Percentiles rank a stretch among this genome's conserved stretches.
These are phyloP conservation scores for Ciona savignyi DNA, from an alignment of 23 tunicate genomes.

Conservation along the genomic window DNA sequence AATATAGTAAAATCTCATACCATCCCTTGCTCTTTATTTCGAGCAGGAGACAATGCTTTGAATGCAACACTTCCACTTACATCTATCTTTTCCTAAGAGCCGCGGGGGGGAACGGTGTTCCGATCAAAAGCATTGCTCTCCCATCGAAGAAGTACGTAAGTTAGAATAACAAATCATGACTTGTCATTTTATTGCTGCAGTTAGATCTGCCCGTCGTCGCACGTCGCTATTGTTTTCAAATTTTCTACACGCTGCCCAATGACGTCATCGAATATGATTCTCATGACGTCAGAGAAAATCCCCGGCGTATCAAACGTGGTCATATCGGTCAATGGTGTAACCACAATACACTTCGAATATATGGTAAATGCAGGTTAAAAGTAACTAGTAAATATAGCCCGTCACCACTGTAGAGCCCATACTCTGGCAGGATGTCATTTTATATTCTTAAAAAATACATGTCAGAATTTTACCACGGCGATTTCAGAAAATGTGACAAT, in stretches of 20 bases:
- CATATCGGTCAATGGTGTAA: too few species aligned
- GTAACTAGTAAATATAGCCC: too few species aligned
- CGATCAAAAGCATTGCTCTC: background rate
- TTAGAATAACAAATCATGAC: background rate
- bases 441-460: too few species aligned
- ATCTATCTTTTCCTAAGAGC: background rate
- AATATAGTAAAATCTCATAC: background rate
- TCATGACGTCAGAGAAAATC: slow-evolving; percentile 1
- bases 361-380: too few species aligned
- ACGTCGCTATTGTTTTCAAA: background rate
- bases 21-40: background rate
- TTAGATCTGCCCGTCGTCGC: background rate
- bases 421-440: too few species aligned
- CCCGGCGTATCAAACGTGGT: too few species aligned
- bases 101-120: background rate
- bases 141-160: background rate
- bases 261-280: background rate
- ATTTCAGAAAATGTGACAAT: too few species aligned
- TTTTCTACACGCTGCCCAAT: background rate
- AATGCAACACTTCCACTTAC: background rate
- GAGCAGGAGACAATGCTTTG: background rate
- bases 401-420: too few species aligned
- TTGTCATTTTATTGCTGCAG: background rate
- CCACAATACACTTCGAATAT: too few species aligned
- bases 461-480: too few species aligned